Percentiles rank a stretch among this genome's conserved stretches.
phyloP scores from a whole-genome alignment of 2,113 vertebrate species.

The Phodopus roborovskii region DNA sequence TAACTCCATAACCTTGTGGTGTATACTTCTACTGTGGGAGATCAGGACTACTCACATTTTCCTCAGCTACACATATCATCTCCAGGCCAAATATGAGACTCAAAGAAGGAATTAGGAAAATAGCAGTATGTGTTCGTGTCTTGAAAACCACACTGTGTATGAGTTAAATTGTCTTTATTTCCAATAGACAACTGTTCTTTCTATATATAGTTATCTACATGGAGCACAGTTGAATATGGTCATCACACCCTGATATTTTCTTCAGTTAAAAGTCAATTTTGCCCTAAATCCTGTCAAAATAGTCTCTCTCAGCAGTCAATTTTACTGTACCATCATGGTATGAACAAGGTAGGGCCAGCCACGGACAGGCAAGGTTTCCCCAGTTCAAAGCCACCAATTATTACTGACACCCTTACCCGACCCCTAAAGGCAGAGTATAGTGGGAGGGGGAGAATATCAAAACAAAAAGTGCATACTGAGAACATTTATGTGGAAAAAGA shows the following conservation, averaged over 20 bases:
- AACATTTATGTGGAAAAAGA: constrained; percentile 83
- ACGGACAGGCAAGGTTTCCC: neutral
- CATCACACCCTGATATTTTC: constrained; percentile 15
- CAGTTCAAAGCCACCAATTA: constrained; percentile 53
- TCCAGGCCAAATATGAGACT: neutral
- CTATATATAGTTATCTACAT: neutral
- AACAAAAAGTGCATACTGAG: constrained; percentile 69
- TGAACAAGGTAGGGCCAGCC: fast-evolving
- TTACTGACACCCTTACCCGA: neutral
- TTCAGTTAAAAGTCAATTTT: constrained; percentile 39
- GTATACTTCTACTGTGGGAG: neutral
- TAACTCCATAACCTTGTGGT: neutral
- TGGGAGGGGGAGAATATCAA: constrained; percentile 56
- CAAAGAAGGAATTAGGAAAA: neutral
- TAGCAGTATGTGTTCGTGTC: neutral
- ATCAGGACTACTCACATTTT: neutral
- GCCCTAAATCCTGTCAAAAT: constrained; percentile 17
- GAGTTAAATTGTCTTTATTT: neutral
- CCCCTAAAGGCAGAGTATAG: neutral
- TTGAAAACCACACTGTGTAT: neutral
- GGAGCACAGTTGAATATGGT: neutral
- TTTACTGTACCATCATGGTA: neutral
- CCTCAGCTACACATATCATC: neutral
- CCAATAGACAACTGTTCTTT: neutral
- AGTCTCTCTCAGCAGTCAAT: constrained; percentile 25